Conservation (phyloP, 2,113 vertebrate genomes). For the Zeus faber region DNA sequence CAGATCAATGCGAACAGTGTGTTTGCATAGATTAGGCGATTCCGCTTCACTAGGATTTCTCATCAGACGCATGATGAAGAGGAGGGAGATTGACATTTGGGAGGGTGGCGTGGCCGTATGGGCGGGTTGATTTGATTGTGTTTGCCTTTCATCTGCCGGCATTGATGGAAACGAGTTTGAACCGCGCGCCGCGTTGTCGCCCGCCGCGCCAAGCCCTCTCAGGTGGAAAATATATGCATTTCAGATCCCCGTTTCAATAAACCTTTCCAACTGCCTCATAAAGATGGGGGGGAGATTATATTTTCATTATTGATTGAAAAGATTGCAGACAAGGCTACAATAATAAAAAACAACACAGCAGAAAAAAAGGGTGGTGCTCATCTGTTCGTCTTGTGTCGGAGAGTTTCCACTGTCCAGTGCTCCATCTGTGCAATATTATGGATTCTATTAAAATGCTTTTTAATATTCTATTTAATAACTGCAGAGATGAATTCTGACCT, state of each 20-base stretch:
- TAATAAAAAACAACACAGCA: conserved; percentile 39
- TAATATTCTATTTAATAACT: conserved; percentile 17
- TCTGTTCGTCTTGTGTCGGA: conserved; percentile 25
- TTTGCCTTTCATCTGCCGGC: conserved; percentile 69
- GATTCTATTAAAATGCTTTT: conserved; percentile 21
- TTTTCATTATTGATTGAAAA: conserved; percentile 64
- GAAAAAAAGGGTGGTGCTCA: conserved; percentile 16
- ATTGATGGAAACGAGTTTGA: conserved; percentile 69
- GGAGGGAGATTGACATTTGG: conserved; percentile 65
- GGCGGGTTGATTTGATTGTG: conserved; percentile 69
- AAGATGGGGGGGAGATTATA: conserved; percentile 53
- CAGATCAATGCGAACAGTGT: conserved; percentile 76
- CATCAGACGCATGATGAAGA: conserved; percentile 66
- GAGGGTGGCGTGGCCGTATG: conserved; percentile 45
- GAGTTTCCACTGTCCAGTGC: conserved; percentile 2
- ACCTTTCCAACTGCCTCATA: conserved; percentile 41
- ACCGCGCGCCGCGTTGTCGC: conserved; percentile 47
- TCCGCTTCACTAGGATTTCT: conserved; percentile 65
- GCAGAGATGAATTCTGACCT: neutral
- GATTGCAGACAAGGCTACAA: conserved; percentile 48
- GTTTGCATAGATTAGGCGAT: conserved; percentile 74
- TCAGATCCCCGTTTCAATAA: conserved; percentile 68
- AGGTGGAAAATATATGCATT: conserved; percentile 69
- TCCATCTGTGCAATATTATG: neutral
- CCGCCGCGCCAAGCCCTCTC: conserved; percentile 53